A percentile compares a stretch with the other conserved stretches of the same genome.
Conservation (phyloP, 1,140 invertebrate species). For the Halesus radiatus region DNA sequence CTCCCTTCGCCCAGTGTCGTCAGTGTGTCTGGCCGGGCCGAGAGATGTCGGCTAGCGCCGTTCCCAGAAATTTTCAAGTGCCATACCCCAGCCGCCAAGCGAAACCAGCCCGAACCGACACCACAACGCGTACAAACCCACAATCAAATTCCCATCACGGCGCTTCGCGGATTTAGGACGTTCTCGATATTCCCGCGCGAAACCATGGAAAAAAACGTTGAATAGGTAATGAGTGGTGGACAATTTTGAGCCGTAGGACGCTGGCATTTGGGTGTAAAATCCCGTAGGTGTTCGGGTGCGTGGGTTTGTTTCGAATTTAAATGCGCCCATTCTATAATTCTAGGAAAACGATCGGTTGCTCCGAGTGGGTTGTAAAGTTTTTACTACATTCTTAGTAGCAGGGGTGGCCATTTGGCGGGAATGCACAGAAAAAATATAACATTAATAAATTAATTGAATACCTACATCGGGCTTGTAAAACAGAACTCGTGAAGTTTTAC, state of each 20-base stretch:
- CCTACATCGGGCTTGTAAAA: no score
- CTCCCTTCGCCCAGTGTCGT: slow-evolving; percentile 26
- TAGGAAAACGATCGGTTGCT: slow-evolving; percentile 32
- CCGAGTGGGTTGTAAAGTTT: slow-evolving; percentile 25
- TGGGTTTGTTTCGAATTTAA: slow-evolving; percentile 39
- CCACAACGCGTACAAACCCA: neutral
- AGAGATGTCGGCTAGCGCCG: slow-evolving; percentile 6
- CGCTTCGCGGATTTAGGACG: neutral
- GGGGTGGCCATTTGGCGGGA: neutral
- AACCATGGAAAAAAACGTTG: slow-evolving; percentile 13
- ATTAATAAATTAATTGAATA: neutral
- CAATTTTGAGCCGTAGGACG: slow-evolving; percentile 28
- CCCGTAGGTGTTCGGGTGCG: slow-evolving; percentile 11
- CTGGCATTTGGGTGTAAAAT: neutral
- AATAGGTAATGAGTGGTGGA: neutral
- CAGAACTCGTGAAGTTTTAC: no score
- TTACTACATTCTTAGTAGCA: slow-evolving; percentile 40
- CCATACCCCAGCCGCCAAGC: slow-evolving; percentile 2
- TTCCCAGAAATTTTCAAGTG: slow-evolving; percentile 42
- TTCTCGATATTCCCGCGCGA: neutral
- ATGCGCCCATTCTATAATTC: slow-evolving; percentile 44
- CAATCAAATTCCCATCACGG: neutral
- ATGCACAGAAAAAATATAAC: neutral
- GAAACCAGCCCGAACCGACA: slow-evolving; percentile 40
- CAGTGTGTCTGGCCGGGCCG: slow-evolving; percentile 35